Evolutionary conservation across 2,888 invertebrate species (phyloP).

Genomic region (Lydus trimaculatus): DNA sequence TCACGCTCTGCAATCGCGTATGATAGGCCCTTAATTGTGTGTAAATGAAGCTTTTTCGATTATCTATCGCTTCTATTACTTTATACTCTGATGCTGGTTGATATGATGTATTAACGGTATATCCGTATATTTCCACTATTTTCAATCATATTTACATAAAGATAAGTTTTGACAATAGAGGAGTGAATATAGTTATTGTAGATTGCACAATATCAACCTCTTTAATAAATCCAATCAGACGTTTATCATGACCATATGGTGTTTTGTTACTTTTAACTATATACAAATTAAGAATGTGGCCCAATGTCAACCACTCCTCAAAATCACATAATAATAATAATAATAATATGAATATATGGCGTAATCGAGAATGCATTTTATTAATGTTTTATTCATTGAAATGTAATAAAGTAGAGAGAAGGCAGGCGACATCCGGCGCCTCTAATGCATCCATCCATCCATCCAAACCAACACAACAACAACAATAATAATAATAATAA

Average conservation of each 20-base stretch:
- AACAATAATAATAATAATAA: neutral
- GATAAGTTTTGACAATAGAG: neutral
- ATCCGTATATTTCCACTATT: neutral
- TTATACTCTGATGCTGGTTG: too few relatives aligned
- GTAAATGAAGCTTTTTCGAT: neutral
- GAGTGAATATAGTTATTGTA: neutral
- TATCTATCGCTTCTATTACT: neutral
- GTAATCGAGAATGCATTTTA: constrained; percentile 28
- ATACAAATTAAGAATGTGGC: constrained; percentile 34
- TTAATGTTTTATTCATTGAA: constrained; percentile 9
- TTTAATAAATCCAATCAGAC: constrained; percentile 16
- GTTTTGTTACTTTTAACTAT: constrained; percentile 1
- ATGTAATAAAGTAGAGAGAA: neutral
- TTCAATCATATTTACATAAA: neutral
- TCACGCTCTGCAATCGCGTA: too few relatives aligned
- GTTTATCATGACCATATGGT: constrained; percentile 37
- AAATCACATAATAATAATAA: constrained; percentile 8
- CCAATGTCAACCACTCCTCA: constrained; percentile 46
- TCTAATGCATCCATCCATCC: neutral
- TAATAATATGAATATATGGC: constrained; percentile 25
- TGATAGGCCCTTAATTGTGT: too few relatives aligned
- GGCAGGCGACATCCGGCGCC: constrained; percentile 6
- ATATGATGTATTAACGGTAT: too few relatives aligned
- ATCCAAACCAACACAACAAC: neutral
- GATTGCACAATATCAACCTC: constrained; percentile 11